Evolutionary conservation across 2,797 vertebrate species (phyloP).

Genomic region (Tragopan temminckii): DNA sequence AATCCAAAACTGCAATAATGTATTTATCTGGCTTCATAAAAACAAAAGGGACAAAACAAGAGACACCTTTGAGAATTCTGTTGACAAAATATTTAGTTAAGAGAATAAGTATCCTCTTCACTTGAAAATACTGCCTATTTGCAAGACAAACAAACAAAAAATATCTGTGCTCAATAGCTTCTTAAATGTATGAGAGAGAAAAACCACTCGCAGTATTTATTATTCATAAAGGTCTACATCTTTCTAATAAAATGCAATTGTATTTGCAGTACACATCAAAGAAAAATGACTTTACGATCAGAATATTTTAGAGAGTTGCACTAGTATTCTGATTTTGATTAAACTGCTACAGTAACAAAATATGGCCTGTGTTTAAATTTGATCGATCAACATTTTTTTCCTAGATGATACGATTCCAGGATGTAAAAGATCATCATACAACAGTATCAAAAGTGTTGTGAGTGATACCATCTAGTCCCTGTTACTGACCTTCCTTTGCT

Average conservation of each 20-base stretch:
- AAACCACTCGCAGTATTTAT: background rate
- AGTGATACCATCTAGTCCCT: background rate
- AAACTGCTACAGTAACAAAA: background rate
- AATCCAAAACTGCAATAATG: background rate
- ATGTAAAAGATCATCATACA: background rate
- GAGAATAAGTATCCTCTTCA: background rate
- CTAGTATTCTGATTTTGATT: background rate
- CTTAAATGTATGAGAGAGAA: background rate
- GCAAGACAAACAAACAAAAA: background rate
- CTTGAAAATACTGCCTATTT: background rate
- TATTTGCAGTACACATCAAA: background rate
- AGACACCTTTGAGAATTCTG: conserved; percentile 17
- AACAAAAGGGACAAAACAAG: background rate
- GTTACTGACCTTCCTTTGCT: background rate
- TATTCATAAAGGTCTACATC: background rate
- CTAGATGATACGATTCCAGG: background rate
- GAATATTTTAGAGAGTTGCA: background rate
- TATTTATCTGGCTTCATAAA: background rate
- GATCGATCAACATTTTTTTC: background rate
- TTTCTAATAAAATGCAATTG: background rate
- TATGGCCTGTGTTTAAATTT: background rate
- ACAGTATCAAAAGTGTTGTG: background rate
- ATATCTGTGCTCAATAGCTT: background rate
- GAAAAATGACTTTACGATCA: background rate
- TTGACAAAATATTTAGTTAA: background rate